Base-by-base conservation (phyloP, 1,140 invertebrate genomes). In the Piezodorus guildinii region DNA sequence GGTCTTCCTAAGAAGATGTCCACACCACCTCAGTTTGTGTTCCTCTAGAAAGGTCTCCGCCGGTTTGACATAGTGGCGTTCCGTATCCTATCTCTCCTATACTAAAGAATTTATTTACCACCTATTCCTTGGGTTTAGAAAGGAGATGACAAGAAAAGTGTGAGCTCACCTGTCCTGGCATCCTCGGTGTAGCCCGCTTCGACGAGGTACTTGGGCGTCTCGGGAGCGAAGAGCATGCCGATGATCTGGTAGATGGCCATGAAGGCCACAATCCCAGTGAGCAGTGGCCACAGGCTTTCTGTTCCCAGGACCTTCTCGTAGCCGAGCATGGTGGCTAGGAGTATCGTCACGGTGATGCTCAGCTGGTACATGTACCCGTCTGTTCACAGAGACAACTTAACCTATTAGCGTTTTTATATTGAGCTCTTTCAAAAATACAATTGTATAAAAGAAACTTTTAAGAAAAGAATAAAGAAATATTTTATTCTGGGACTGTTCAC, bases 191-290 rank as follows among this genome's bases (percentile, higher is more conserved):
- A 80, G 14, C 85, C 85, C 70, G 80, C 83, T 64, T 81, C 85
- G 27, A 92, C 76, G n/a, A 94, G 73, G 70, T 83, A 93, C 71
- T 93, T 91, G 0, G 94, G 93, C 3, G 89, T 92, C 72, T 96
- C 94, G 0, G 91, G 90, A 68, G 91, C 94, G 21, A 94, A 74
- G 0, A 91, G 88, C 59, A 96, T 71, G 0, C 85, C 83, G 4
- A 79, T 69, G 10, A 90, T 70, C 74, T 88, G 85, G 69, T 90
- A 81, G 2, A 91, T 73, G 0, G 85, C 84, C 0, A 92, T 91
- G 0, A 92, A 74, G 0, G 84, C 77, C 5, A 86, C 88, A 17
- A 93, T 73, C 0, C 82, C 85, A 27, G 89, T 71, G 0, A 89
- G 73, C 62, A 80, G 75, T 0, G 85, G 85, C 87, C 87, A 90